Evolutionary conservation across 2,888 invertebrate genomes (phyloP), one percentile per base, ranked within the genome.

Genomic region (Pyrrhosoma nymphula): DNA sequence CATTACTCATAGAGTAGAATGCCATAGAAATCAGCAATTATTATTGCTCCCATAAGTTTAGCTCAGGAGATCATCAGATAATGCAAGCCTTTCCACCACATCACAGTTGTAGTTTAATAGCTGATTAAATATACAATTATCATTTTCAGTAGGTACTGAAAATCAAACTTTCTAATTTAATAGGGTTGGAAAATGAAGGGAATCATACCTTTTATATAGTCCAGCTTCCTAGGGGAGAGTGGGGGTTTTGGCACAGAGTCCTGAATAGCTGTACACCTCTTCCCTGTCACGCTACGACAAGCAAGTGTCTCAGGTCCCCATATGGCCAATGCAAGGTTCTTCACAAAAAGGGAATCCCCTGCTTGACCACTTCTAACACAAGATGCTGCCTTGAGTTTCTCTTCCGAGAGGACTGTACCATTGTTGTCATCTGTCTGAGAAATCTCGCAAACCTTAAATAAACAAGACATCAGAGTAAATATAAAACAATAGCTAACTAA

Each of bases 281-380:
- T 93, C 18, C 93, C 93, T 1, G 93, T 93, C 1, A 93, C 93
- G 20, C 93, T 93, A n/a, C 93, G 16, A 0, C 63, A 23, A 0
- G 93, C 69, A 2, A 93, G 93, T 26, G 93, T 93, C 93, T 93
- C 69, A 0, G 93, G 69, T 3, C 93, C 93, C 93, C 93, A 93
- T 18, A 93, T 93, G 16, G 93, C 93, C 47, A 93, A 3, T 0
- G 93, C 93, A 12, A 93, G n/a, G 47, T 93, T 93, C 93, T 93
- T 93, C 26, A 93, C 93, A n/a, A 93, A 93, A 4, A 93, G 75
- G 0, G 93, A 93, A 26, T 93, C 93, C 1, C 93, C 93, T 1
- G 93, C 93, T 23, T 93, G 93, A 26, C 93, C 93, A 47, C 93
- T 69, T 20, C 93, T 39, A 10, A 93, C 93, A n/a, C 93, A 93